phyloP scores from a whole-genome alignment of 92 coral and sea anemone genomes.

The Palythoa caribaeorum region DNA sequence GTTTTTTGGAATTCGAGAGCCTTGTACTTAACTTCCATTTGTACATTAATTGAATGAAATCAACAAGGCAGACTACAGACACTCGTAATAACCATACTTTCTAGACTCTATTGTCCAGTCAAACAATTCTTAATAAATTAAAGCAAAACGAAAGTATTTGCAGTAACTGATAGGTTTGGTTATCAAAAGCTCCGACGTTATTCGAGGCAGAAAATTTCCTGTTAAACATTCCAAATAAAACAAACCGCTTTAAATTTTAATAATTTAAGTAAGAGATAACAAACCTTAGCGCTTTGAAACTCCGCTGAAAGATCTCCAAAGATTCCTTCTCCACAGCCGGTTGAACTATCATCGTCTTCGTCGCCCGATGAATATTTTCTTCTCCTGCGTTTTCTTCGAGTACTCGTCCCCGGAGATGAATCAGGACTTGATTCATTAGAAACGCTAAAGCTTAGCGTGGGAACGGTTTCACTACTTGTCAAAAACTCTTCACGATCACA shows the following conservation, averaged over 20 bases:
- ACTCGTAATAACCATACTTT: not conserved
- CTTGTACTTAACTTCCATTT: no score
- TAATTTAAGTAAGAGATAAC: conserved; percentile 33
- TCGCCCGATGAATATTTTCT: conserved; percentile 18
- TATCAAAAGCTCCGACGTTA: not conserved
- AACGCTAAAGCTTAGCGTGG: conserved; percentile 33
- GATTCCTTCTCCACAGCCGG: conserved; percentile 45
- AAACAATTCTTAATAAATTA: not conserved
- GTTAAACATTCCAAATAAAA: conserved; percentile 3
- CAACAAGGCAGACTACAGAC: no score
- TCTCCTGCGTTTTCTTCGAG: not conserved
- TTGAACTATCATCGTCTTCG: conserved; percentile 34
- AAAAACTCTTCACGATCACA: conserved; percentile 25
- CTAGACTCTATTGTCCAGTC: not conserved
- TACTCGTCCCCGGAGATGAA: conserved; percentile 28
- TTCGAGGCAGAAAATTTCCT: not conserved
- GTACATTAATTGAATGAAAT: no score
- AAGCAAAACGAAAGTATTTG: conserved; percentile 4
- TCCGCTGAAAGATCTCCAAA: conserved; percentile 48
- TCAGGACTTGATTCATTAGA: conserved; percentile 40
- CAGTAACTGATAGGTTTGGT: not conserved
- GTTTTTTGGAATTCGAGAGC: no score
- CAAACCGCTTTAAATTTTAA: conserved; percentile 15
- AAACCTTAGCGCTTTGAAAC: conserved; percentile 51
- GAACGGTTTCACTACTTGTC: conserved; percentile 34